phyloP scores from a whole-genome alignment of 2,113 vertebrate genomes.

The Prinia subflava region DNA sequence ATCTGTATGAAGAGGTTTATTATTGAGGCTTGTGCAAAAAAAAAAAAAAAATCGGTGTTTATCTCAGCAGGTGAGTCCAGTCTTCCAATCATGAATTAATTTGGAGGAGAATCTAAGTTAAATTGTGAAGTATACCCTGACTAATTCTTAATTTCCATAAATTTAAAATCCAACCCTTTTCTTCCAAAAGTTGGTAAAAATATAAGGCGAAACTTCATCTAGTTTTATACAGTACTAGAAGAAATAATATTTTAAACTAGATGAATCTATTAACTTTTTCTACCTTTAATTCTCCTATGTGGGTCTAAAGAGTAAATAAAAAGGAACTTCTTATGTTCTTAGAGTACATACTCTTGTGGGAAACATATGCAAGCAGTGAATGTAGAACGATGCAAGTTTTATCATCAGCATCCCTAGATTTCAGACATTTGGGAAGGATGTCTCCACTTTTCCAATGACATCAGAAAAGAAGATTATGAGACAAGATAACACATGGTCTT shows the following conservation, averaged over 20 bases:
- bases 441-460: not conserved
- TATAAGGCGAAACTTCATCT: not conserved
- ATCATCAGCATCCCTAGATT: not conserved
- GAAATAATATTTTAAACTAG: not conserved
- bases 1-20: not conserved
- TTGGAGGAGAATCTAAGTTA: not conserved
- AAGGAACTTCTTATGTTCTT: not conserved
- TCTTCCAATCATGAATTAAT: not conserved
- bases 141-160: not conserved
- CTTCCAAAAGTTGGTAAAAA: not conserved
- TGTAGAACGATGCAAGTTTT: not conserved
- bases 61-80: not conserved
- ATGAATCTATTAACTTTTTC: not conserved
- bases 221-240: not conserved
- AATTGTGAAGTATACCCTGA: not conserved
- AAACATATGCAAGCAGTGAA: not conserved
- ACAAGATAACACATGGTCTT: not conserved
- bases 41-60: not conserved
- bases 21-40: not conserved
- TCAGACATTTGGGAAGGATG: not conserved
- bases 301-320: not conserved
- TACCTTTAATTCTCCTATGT: not conserved
- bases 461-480: not conserved
- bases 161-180: not conserved
- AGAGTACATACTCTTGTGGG: not conserved